Base-by-base conservation (phyloP, 37 sponge, comb jelly and placozoan genomes). In the Amphimedon queenslandica region DNA sequence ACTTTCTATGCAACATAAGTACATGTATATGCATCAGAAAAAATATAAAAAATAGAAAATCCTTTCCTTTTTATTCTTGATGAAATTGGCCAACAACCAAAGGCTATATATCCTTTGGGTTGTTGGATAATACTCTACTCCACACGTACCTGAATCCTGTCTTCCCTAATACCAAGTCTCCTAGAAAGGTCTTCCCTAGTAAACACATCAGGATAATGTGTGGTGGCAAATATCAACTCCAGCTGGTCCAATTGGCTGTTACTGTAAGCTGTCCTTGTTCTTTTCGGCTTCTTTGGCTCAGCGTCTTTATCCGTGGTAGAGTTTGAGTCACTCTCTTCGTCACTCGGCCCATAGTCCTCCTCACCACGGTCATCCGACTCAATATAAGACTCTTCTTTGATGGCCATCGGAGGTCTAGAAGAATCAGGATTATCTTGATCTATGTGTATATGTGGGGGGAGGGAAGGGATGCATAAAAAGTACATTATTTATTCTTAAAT, bases 171-270 rank as follows among this genome's bases (percentile, higher is more conserved):
- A 20, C 74, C 63, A 40, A 88, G 71, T 32, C 74, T 68, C 16
- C 53, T 68, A 16, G 88, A 66, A 28, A 88, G 65, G 68, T 88
- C 88, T 42, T 88, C 83, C 16, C 88, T 34, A 0, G 72, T 21
- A 36, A 82, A 82, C 6, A 88, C 88, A 43, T 88, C 88, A 40
- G 88, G 88, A 40, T 88, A 88, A 27, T 88, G 88, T 25, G 88
- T 77, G 21, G 57, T 78, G 20, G 74, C 25, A 42, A 88, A 88
- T 23, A 80, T 74, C 32, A 78, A 36, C 66, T 88, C 88, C 38
- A 88, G 75, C 57, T 82, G 83, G 23, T 85, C 85, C 42, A 85
- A 53, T 33, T 85, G 85, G 37, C 67, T 68, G 36, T 67, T 72
- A 42, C 74, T 85, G 69, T 78, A 85, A 20, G 85, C 85, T 36